Evolutionary conservation across 2,113 vertebrate genomes (phyloP).

Genomic region (Vulpes vulpes): DNA sequence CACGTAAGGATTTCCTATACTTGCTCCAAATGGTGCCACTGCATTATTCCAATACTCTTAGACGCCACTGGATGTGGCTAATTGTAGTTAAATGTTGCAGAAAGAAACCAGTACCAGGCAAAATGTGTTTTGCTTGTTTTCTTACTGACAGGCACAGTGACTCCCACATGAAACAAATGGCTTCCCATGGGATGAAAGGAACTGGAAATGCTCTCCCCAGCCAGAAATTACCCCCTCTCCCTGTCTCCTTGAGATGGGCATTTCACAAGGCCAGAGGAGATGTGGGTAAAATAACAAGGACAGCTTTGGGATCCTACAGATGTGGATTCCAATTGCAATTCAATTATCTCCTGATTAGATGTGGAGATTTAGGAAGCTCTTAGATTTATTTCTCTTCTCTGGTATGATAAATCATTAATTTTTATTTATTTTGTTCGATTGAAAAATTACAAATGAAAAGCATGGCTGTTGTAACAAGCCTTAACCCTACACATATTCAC

Average conservation of each 20-base stretch:
- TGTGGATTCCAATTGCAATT: background rate
- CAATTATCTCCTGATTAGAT: background rate
- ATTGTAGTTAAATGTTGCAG: background rate
- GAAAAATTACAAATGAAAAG: slow-evolving; percentile 13
- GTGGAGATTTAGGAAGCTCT: background rate
- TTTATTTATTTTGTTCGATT: background rate
- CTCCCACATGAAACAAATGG: background rate
- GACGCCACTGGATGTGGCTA: background rate
- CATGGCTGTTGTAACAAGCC: background rate
- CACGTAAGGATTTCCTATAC: background rate
- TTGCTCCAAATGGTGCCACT: background rate
- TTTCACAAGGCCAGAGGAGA: background rate
- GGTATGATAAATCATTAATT: background rate
- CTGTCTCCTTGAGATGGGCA: background rate
- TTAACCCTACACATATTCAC: background rate
- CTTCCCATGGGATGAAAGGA: background rate
- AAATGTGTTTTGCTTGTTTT: background rate
- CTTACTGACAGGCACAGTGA: background rate
- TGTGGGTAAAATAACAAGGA: background rate
- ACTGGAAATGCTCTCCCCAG: background rate
- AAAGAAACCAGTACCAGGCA: background rate
- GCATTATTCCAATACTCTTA: background rate
- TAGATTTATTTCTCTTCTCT: background rate
- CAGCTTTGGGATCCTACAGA: background rate
- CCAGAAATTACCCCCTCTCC: background rate